phyloP scores from a whole-genome alignment of 2,797 vertebrate species.

The Clamator glandarius region DNA sequence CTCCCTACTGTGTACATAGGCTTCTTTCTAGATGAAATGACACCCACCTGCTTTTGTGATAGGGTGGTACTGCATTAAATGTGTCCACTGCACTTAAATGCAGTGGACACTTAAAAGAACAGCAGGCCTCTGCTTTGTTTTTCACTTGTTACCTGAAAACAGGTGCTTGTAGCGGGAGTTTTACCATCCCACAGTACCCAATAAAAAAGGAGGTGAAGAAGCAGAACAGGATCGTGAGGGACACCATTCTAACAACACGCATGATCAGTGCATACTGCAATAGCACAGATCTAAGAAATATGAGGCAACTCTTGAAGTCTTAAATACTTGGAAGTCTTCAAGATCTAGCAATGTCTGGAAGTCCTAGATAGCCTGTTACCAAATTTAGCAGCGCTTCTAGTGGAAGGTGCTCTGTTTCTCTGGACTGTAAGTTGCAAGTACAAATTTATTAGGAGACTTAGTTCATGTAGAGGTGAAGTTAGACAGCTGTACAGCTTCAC shows the following conservation, averaged over 20 bases:
- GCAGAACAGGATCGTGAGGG: not conserved
- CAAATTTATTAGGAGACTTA: not conserved
- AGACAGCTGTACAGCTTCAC: not conserved
- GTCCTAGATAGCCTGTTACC: not conserved
- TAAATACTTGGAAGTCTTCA: not conserved
- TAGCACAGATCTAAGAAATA: not conserved
- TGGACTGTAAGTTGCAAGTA: not conserved
- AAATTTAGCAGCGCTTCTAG: not conserved
- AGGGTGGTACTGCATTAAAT: not conserved
- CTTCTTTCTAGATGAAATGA: not conserved
- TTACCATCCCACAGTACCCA: not conserved
- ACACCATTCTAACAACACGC: not conserved
- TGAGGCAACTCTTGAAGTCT: not conserved
- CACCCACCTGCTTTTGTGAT: not conserved
- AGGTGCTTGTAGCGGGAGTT: not conserved
- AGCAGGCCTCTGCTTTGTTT: not conserved
- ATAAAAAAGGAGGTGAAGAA: too few relatives aligned
- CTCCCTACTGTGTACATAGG: not conserved
- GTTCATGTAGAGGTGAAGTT: not conserved
- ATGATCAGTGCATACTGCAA: not conserved
- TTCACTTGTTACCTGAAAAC: not conserved
- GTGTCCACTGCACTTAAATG: not conserved
- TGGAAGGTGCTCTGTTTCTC: not conserved
- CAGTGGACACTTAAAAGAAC: not conserved
- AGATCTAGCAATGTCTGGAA: not conserved